Base-by-base conservation (phyloP, 2,888 invertebrate species). In the Plagiodera versicolora region DNA sequence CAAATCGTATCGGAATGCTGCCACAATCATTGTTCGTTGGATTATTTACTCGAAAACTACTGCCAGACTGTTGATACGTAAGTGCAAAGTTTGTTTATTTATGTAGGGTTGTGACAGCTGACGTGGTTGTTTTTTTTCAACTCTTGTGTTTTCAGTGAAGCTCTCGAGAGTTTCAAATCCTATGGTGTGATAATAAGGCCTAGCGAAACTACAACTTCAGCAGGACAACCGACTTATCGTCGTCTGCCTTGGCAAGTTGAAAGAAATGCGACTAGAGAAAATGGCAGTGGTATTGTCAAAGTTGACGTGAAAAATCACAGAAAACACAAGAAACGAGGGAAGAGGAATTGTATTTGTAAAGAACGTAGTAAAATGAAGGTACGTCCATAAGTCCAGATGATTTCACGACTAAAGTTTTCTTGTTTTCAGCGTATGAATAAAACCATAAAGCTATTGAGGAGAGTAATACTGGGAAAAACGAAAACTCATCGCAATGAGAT, bases 1-100 rank as follows among this genome's bases (percentile, higher is more conserved):
- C 65, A 65, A 50, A 56, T 65, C 2, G 55, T 60, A 4, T 51
- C 48, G 2, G 65, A 65, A 20, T 65, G 65, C 28, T 65, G 65
- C 35, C 30, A 56, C 46, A 63, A 61, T 10, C 58, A 60, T 28
- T 65, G 65, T 19, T 63, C 65, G 10, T 32, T 63, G 17, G 44
- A 56, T n/a, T 58, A 65, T 46, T 56, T 65, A 24, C 32, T 62
- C 18, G 56, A 55, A 2, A 63, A 63, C 30, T 65, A 65, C 11
- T 65, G 65, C 18, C 11, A 60, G 20, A 59, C 50, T 17, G 45
- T 61, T 5, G 56, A 59, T 54, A 63, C 39, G 65, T 65, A 58
- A 63, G 56, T 35, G 39, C 19, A 24, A 9, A 14, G 3, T 14
- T 39, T 39, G 14, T 14, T 2, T 2, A 24, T 6, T 24, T n/a